Evolutionary conservation across 2,888 invertebrate species (phyloP).

Genomic region (Synanthedon andrenaeformis): DNA sequence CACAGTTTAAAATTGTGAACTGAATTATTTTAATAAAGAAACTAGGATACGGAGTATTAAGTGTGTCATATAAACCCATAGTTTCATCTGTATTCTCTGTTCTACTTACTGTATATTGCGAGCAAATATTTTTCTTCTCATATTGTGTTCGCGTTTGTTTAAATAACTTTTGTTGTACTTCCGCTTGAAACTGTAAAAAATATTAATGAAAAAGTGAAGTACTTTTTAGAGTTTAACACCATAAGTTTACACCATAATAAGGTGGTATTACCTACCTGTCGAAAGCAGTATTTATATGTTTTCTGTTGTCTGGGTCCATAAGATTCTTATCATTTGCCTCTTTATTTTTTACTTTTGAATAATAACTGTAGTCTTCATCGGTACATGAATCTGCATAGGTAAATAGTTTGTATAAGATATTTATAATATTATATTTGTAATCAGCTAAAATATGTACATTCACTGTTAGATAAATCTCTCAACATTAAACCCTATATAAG

Average conservation of each 20-base stretch:
- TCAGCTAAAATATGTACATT: too few relatives aligned
- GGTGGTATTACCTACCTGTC: slow-evolving; percentile 18
- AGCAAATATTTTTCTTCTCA: slow-evolving; percentile 21
- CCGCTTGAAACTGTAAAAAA: slow-evolving; percentile 13
- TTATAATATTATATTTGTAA: too few relatives aligned
- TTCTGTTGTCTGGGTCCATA: slow-evolving; percentile 23
- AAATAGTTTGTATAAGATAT: too few relatives aligned
- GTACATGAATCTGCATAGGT: background rate
- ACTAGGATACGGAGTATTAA: too few relatives aligned
- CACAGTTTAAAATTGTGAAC: too few relatives aligned
- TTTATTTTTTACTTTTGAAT: slow-evolving; percentile 4
- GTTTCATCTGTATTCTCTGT: too few relatives aligned
- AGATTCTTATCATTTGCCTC: slow-evolving; percentile 16
- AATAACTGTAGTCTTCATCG: background rate
- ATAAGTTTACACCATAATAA: too few relatives aligned
- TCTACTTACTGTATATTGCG: slow-evolving; percentile 5
- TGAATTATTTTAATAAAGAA: too few relatives aligned
- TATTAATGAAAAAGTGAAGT: slow-evolving; percentile 1
- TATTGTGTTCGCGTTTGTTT: slow-evolving; percentile 21
- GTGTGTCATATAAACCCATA: too few relatives aligned
- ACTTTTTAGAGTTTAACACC: too few relatives aligned
- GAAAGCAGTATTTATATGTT: slow-evolving; percentile 35
- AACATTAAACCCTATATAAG: too few relatives aligned
- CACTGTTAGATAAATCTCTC: too few relatives aligned
- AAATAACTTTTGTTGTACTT: slow-evolving; percentile 12